A percentile compares a stretch with the other conserved stretches of the same genome.
These are phyloP conservation scores for Aldabrachelys gigantea DNA, from an alignment of 2,113 vertebrate genomes.

Conservation along the genomic window DNA sequence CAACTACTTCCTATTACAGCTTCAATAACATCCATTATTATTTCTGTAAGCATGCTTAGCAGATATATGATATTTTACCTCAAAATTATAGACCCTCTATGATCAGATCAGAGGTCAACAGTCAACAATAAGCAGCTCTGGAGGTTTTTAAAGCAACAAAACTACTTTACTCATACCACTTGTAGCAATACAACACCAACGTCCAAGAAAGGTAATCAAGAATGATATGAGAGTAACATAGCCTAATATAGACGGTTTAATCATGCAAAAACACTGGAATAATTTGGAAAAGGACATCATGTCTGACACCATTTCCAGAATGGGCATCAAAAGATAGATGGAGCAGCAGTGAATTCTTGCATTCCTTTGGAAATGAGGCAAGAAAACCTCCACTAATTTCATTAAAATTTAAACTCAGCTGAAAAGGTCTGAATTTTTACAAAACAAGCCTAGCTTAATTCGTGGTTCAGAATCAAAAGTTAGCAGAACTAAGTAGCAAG, in stretches of 20 bases:
- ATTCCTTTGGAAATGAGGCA: background rate
- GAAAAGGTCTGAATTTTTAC: background rate
- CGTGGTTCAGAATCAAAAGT: background rate
- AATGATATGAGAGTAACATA: background rate
- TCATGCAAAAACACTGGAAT: background rate
- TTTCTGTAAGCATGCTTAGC: background rate
- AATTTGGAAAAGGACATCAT: background rate
- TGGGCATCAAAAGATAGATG: background rate
- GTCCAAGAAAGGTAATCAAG: background rate
- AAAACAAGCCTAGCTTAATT: background rate
- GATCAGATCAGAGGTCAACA: background rate
- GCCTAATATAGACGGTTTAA: background rate
- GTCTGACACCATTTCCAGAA: background rate
- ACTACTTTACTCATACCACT: background rate
- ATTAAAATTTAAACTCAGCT: rapidly evolving
- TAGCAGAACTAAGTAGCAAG: background rate
- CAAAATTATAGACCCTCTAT: background rate
- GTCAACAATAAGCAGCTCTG: background rate
- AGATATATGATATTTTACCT: background rate
- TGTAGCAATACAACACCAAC: background rate
- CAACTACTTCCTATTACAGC: background rate
- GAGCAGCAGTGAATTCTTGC: background rate
- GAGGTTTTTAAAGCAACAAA: background rate
- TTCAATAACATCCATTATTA: background rate
- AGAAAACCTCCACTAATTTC: background rate